These are phyloP conservation scores for Furcifer pardalis DNA, from an alignment of 2,797 vertebrate genomes.

Conservation along the genomic window DNA sequence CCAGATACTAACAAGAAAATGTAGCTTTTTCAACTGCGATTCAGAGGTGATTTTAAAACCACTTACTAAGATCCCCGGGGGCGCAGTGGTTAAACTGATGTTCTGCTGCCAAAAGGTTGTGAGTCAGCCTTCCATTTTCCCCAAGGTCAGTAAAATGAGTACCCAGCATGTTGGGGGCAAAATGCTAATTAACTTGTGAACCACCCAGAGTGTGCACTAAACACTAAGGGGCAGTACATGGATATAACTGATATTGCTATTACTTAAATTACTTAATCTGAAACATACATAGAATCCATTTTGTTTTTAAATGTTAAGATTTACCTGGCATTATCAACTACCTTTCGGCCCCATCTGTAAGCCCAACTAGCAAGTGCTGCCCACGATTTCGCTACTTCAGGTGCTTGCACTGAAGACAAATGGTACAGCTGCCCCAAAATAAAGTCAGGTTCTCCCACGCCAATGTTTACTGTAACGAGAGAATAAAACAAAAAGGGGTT, in stretches of 20 bases:
- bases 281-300: constrained; percentile 13
- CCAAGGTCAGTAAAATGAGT: too few relatives aligned
- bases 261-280: neutral
- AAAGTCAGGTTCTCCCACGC: constrained; percentile 97
- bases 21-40: neutral
- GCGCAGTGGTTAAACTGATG: too few relatives aligned
- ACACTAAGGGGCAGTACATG: too few relatives aligned
- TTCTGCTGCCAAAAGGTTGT: too few relatives aligned
- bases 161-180: too few relatives aligned
- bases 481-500: neutral
- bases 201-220: too few relatives aligned
- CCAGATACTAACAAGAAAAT: neutral
- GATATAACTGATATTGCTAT: too few relatives aligned
- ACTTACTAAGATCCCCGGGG: too few relatives aligned
- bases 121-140: too few relatives aligned
- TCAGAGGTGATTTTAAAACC: neutral
- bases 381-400: constrained; percentile 98
- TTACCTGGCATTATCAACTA: constrained; percentile 97
- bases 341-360: constrained; percentile 97
- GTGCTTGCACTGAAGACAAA: constrained; percentile 92
- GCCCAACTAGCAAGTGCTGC: constrained; percentile 97
- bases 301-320: constrained; percentile 8
- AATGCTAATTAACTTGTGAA: too few relatives aligned
- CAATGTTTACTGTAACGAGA: constrained; percentile 86
- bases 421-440: constrained; percentile 96